Evolutionary conservation across 2,888 invertebrate genomes (phyloP).

Genomic region (Oscheius sp.): DNA sequence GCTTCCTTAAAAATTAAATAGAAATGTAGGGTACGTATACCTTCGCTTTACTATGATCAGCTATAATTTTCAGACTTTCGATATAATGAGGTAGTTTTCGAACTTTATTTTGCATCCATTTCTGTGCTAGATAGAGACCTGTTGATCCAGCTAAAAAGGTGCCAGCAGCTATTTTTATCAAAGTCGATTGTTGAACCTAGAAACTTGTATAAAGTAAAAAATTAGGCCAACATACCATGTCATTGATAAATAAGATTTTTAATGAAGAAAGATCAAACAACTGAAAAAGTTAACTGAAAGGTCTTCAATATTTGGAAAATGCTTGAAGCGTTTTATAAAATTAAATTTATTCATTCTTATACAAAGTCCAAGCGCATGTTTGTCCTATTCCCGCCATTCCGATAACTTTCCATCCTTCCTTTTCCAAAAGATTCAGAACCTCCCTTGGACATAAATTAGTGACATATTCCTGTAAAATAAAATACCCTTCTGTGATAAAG

Average conservation of each 20-base stretch:
- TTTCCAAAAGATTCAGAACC: conserved; percentile 73
- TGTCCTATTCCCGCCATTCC: conserved; percentile 73
- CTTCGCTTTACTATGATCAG: conserved; percentile 59
- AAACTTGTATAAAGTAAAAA: conserved; percentile 6
- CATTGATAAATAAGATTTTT: neutral
- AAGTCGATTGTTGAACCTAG: conserved; percentile 55
- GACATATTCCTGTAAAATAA: conserved; percentile 64
- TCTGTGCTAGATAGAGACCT: conserved; percentile 62
- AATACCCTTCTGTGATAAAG: neutral
- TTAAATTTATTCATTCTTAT: conserved; percentile 42
- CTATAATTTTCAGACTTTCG: conserved; percentile 61
- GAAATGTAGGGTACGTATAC: conserved; percentile 25
- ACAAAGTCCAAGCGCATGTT: conserved; percentile 74
- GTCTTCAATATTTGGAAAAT: neutral
- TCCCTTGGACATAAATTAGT: conserved; percentile 71
- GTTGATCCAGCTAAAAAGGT: conserved; percentile 61
- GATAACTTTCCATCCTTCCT: conserved; percentile 71
- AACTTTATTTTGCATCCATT: conserved; percentile 58
- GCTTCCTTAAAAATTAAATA: conserved; percentile 37
- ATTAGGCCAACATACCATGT: conserved; percentile 3
- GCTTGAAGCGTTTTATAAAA: neutral
- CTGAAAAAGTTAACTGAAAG: neutral
- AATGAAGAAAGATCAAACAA: neutral
- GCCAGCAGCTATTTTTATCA: conserved; percentile 64
- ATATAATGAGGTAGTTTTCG: conserved; percentile 57